Evolutionary conservation across 2,113 vertebrate genomes (phyloP), one percentile per base, ranked within the genome.

Genomic region (human): DNA sequence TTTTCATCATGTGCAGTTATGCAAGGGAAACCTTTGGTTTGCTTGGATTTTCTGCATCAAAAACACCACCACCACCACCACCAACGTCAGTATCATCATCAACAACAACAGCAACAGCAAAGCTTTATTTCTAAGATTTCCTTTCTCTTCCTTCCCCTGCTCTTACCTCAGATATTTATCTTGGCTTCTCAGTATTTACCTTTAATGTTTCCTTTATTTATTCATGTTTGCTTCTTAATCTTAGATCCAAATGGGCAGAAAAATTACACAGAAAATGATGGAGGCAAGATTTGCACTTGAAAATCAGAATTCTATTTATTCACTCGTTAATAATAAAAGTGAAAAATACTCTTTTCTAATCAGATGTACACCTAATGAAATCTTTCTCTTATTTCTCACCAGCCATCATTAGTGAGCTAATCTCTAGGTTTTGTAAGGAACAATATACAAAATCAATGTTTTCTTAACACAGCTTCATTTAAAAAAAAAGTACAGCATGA

Each of bases 161-260:
- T 73, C 52, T 70, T 80, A 66, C 52, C 22, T 75, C 38, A 61
- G 22, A 1, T 79, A 38, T 94, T 97, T 96, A 79, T 94, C 64
- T 94, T 84, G 61, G 45, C 22, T 66, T 79, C 76, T 70, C 72
- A 20, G 23, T 82, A 80, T 96, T 94, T 88, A 96, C 35, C 79
- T 90, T 80, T 43, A 94, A n/a, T 20, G 66, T 90, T 91, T 94
- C 66, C 70, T 93, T 91, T 95, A 80, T 93, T 93, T 89, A 70
- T 32, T 96, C 59, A 50, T 85, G 32, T 35, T 93, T 93, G 8
- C 84, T 88, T 81, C 48, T 79, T 68, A n/a, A 52, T 48, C 50
- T 95, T 57, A 76, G 55, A 64, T 72, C 18, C 80, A 40, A 80
- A 18, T 11, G 52, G 32, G 61, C 50, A 82, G 61, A 90, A 57